A percentile compares a stretch with the other conserved stretches of the same genome.
Conservation (phyloP, 2,888 invertebrate species). For the Malthinus seriepunctatus region DNA sequence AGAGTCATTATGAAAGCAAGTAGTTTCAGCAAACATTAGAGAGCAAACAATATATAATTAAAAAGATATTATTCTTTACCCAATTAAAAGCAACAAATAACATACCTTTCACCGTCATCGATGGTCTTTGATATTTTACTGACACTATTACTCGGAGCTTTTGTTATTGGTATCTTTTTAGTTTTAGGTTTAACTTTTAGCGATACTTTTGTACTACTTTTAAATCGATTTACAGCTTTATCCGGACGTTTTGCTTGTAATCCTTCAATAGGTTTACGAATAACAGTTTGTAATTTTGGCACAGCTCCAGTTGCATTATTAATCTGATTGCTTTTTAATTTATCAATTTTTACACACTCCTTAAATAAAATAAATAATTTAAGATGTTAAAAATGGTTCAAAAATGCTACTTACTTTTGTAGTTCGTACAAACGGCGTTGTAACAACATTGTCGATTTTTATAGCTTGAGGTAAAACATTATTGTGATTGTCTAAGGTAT, state of each 20-base stretch:
- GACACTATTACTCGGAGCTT: constrained; percentile 28
- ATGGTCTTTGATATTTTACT: constrained; percentile 20
- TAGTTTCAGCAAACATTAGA: too few relatives aligned
- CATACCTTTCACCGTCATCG: constrained; percentile 33
- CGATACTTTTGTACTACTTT: constrained; percentile 26
- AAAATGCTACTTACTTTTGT: constrained; percentile 26
- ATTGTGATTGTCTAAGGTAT: constrained; percentile 10
- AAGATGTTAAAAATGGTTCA: too few relatives aligned
- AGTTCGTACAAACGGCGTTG: too few relatives aligned
- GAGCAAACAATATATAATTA: too few relatives aligned
- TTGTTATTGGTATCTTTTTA: constrained; percentile 25
- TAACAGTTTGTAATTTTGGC: constrained; percentile 5
- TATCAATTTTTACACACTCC: too few relatives aligned
- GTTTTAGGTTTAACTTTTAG: constrained; percentile 36
- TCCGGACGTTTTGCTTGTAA: too few relatives aligned
- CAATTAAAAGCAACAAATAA: too few relatives aligned
- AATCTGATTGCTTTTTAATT: neutral
- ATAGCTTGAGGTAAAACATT: neutral
- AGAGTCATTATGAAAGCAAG: too few relatives aligned
- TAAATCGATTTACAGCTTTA: constrained; percentile 7
- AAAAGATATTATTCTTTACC: too few relatives aligned
- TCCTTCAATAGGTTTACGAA: neutral
- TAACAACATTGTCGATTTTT: too few relatives aligned
- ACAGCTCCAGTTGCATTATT: constrained; percentile 6
- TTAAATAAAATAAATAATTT: too few relatives aligned